A percentile compares a stretch with the other conserved stretches of the same genome.
These are phyloP conservation scores for Gasterosteus aculeatus DNA, from an alignment of 2,113 vertebrate species.

Conservation along the genomic window DNA sequence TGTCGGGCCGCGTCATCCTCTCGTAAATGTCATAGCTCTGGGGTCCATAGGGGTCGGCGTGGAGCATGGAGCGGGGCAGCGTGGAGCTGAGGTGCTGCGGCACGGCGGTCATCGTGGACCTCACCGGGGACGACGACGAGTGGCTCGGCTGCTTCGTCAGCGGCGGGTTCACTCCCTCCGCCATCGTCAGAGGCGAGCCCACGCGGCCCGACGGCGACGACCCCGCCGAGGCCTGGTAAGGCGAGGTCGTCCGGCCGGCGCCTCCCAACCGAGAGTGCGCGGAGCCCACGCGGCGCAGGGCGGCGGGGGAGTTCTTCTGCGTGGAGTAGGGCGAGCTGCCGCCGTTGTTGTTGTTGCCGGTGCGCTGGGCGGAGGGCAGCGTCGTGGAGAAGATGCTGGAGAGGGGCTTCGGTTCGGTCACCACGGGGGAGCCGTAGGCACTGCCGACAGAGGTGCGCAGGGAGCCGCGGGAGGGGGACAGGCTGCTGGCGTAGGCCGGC, in stretches of 20 bases:
- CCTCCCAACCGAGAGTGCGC: constrained; percentile 79
- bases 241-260: constrained; percentile 79
- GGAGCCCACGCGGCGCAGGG: constrained; percentile 86
- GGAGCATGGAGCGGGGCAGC: constrained; percentile 84
- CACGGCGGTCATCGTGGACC: constrained; percentile 90
- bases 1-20: constrained; percentile 92
- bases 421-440: constrained; percentile 88
- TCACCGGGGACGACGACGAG: constrained; percentile 83
- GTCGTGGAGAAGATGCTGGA: constrained; percentile 88
- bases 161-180: constrained; percentile 80
- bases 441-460: constrained; percentile 87
- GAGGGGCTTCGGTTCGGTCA: constrained; percentile 85
- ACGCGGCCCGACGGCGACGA: constrained; percentile 76
- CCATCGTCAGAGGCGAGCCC: constrained; percentile 87
- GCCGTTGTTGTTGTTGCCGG: constrained; percentile 30
- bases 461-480: constrained; percentile 91
- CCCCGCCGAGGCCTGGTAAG: constrained; percentile 80
- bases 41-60: constrained; percentile 86
- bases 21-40: constrained; percentile 93
- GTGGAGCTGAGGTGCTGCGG: constrained; percentile 92
- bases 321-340: constrained; percentile 82
- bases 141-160: constrained; percentile 83
- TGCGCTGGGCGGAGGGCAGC: constrained; percentile 85
- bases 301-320: constrained; percentile 87
- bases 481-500: constrained; percentile 87